Evolutionary conservation across 2,888 invertebrate species (phyloP), one percentile per base, ranked within the genome.

Genomic region (Dorcus hopei): DNA sequence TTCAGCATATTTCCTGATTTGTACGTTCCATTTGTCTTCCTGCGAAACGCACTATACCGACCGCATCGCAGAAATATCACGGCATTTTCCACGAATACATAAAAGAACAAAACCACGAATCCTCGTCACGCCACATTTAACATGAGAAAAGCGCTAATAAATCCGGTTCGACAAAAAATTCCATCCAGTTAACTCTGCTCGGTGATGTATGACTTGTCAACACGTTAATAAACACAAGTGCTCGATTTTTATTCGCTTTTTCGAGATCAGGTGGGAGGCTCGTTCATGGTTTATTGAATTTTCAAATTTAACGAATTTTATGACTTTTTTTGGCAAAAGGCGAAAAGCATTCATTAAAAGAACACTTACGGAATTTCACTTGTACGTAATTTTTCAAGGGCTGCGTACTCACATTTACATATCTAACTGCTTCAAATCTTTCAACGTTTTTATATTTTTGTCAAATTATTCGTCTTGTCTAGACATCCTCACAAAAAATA

Each of bases 161-260:
- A 51, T 51, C 51, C 39, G 8, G 40, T 51, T 51, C 51, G 51
- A 40, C 38, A 51, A 51, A 51, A 49, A 51, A 51, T 51, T 40
- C 49, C 49, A 38, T 49, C 38, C 9, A 49, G 61, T 57, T 64
- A 59, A 58, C 63, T 57, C 57, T 64, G 64, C 53, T 61, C 59
- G 56, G 61, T 64, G 66, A 65, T 62, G 64, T 62, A 66, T 67
- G 61, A 57, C 57, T 63, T 62, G 63, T 63, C 67, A 64, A 61
- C 61, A 58, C 50, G 54, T 59, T 61, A 57, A 61, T 62, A 65
- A 65, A 48, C 52, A 43, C 41, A 52, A 52, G 43, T 52, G 43
- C 42, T 50, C 9, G 45, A 45, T 45, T 45, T 45, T 42, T 45
- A 33, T 33, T 33, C 26, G 26, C 26, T 33, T 33, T 33, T 33